phyloP scores from a whole-genome alignment of 92 coral and sea anemone genomes.

The Diadumene lineata region DNA sequence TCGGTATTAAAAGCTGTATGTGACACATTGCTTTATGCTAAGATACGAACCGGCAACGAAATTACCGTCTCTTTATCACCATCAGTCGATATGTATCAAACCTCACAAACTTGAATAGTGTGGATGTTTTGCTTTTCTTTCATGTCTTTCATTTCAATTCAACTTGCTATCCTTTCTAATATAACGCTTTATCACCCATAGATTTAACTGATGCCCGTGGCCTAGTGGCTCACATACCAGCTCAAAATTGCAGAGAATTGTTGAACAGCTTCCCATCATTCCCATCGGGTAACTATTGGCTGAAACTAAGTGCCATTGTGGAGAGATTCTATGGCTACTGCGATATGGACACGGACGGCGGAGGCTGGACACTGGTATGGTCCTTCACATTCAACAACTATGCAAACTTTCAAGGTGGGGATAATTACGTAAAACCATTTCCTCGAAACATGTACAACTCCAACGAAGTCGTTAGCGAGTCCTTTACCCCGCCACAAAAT shows the following conservation, averaged over 20 bases:
- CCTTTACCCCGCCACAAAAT: constrained; percentile 23
- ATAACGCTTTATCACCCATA: background rate
- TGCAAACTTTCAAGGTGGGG: constrained; percentile 7
- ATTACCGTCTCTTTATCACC: too few relatives aligned
- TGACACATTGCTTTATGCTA: too few relatives aligned
- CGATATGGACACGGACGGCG: constrained; percentile 42
- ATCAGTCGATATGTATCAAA: too few relatives aligned
- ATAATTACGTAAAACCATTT: constrained; percentile 34
- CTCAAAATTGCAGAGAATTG: background rate
- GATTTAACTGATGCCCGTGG: background rate
- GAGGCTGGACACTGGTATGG: constrained; percentile 63
- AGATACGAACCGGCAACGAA: too few relatives aligned
- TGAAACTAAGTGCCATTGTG: constrained; percentile 6
- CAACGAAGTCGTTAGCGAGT: background rate
- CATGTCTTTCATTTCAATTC: too few relatives aligned
- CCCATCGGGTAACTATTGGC: constrained; percentile 12
- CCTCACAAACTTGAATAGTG: too few relatives aligned
- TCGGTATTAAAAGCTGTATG: too few relatives aligned
- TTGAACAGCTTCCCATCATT: background rate
- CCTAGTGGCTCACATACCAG: background rate
- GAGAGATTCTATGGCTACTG: constrained; percentile 36
- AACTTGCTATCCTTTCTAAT: too few relatives aligned
- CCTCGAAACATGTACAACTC: constrained; percentile 31
- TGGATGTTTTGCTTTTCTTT: too few relatives aligned
- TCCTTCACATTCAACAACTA: constrained; percentile 46